Base-by-base conservation (phyloP, 2,888 invertebrate genomes). In the Dioctria linearis region DNA sequence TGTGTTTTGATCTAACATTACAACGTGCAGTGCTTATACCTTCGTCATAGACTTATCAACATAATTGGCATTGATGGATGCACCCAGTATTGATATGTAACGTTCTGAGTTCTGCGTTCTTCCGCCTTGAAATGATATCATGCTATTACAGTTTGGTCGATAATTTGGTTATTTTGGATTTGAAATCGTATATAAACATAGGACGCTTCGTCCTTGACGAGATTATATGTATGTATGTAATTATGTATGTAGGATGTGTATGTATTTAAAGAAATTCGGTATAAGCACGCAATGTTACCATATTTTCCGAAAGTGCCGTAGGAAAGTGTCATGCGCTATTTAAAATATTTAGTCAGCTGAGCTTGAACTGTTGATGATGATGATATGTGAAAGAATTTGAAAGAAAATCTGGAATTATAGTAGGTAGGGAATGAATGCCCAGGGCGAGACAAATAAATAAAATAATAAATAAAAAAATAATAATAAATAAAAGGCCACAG, bases 151-250 rank as follows among this genome's bases (percentile, higher is more conserved):
- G 75, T 75, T 75, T 75, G 75, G 51, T 75, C 75, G 75, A 75
- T 75, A 75, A 59, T 61, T 57, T 40, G 61, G 75, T 61, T 75
- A 61, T 75, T 75, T 43, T 42, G n/a, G 75, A 75, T 59, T 59
- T 75, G 25, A 59, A 59, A 61, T 75, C 61, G n/a, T 51, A 54
- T 43, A 67, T 25, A 43, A 67, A 67, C n/a, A n/a, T n/a, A n/a
- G n/a, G n/a, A n/a, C n/a, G n/a, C 11, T 71, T 51, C 51, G 51
- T 51, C 71, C 71, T 71, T 71, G 71, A 37, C 54, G 49, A 25
- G 5, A 11, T 71, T 51, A 51, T 40, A 51, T 25, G 25, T 25
- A 25, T 25, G 25, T 25, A 25, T 25, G 25, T 25, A n/a, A n/a
- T n/a, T n/a, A 25, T 25, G 25, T 25, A 25, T 2, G 25, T 25